Evolutionary conservation across 2,888 invertebrate genomes (phyloP), one percentile per base, ranked within the genome.

Genomic region (Caprella mutica): DNA sequence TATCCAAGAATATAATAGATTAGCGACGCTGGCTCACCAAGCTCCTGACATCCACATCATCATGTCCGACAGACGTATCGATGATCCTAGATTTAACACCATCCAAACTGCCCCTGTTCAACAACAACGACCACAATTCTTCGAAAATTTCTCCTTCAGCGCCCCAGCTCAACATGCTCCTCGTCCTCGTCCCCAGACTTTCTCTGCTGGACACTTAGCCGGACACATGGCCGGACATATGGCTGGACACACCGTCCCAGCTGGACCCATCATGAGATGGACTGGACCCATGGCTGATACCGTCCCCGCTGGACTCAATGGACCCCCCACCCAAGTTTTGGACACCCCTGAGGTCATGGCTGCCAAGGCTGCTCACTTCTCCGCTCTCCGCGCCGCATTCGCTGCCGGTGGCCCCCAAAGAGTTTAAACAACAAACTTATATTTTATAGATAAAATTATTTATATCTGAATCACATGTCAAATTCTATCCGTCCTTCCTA

Each of bases 21-120:
- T 64, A 19, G 60, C 64, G 12, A 46, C 55, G 12, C 57, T 63
- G 14, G 59, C 63, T 6, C 59, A 55, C 4, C 38, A 26, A 21
- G 63, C 63, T 3, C 63, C 63, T 4, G 63, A 63, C 53, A 63
- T 63, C 48, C 55, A 64, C 46, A 64, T 64, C 57, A 50, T 50
- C 51, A 42, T 51, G 44, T 39, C 52, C 12, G 57, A 62, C 53
- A 56, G 46, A 52, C 27, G 23, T 21, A 30, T 24, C 52, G 56
- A 57, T 35, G 42, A 43, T 29, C 52, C 33, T 23, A 19, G 21
- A 17, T 52, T 40, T 26, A 35, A 42, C 12, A n/a, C 39, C 38
- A 23, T 26, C 9, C n/a, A 30, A 29, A 24, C 27, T 42, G 27
- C 23, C 17, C 56, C 52, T 5, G 21, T 19, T 12, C 14, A 14